Evolutionary conservation across 2,888 invertebrate species (phyloP).

Genomic region (Eupithecia abbreviata): DNA sequence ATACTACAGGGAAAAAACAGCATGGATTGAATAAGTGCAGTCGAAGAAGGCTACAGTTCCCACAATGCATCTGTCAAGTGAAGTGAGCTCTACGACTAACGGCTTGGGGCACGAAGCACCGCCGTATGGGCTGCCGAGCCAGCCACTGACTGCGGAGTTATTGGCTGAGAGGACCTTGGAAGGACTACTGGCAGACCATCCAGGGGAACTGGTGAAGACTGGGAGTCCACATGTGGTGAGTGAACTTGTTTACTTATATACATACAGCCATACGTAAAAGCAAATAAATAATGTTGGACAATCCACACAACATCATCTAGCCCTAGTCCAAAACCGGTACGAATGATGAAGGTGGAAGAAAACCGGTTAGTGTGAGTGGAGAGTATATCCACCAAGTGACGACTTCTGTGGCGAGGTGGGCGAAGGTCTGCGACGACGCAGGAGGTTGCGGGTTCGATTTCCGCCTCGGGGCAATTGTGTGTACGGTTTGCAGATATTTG

Average conservation of each 20-base stretch:
- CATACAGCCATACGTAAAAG: no score
- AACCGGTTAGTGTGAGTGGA: no score
- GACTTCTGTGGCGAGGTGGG: no score
- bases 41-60: slow-evolving; percentile 10
- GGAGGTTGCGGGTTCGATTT: no score
- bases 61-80: slow-evolving; percentile 90
- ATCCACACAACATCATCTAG: no score
- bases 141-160: slow-evolving; percentile 90
- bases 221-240: slow-evolving; percentile 96
- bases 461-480: no score
- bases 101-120: slow-evolving; percentile 80
- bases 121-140: slow-evolving; percentile 78
- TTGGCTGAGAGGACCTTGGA: slow-evolving; percentile 93
- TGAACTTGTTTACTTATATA: slow-evolving; percentile 31
- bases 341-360: no score
- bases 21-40: neutral
- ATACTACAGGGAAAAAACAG: neutral
- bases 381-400: no score
- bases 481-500: no score
- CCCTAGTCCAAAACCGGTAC: no score
- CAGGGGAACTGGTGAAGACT: slow-evolving; percentile 95
- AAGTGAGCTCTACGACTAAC: slow-evolving; percentile 89
- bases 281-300: no score
- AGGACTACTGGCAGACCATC: slow-evolving; percentile 94
- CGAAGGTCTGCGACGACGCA: no score